Evolutionary conservation across 2,797 vertebrate genomes (phyloP).

Genomic region (Sebastes ruberrimus): DNA sequence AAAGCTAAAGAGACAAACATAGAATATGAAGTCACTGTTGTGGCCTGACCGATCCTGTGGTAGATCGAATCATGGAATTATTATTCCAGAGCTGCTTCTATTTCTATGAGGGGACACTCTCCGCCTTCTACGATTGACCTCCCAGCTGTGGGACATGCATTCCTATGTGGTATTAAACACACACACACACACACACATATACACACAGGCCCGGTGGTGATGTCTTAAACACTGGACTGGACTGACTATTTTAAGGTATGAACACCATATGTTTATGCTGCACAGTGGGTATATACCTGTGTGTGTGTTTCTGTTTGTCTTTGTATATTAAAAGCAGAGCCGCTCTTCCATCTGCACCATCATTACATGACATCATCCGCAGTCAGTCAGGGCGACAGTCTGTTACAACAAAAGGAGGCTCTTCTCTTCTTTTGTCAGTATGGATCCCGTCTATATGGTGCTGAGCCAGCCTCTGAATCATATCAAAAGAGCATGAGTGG

Average conservation of each 20-base stretch:
- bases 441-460: not conserved
- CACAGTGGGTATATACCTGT: not conserved
- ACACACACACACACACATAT: not conserved
- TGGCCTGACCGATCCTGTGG: constrained; percentile 13
- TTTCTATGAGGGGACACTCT: constrained; percentile 14
- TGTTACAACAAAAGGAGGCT: constrained; percentile 7
- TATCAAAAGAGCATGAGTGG: constrained; percentile 8
- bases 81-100: constrained; percentile 52
- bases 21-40: constrained; percentile 54
- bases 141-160: constrained; percentile 28
- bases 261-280: constrained; percentile 1
- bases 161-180: constrained; percentile 12
- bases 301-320: constrained; percentile 3
- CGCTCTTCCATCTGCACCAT: constrained; percentile 8
- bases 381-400: not conserved
- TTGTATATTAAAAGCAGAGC: constrained; percentile 12
- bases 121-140: constrained; percentile 4
- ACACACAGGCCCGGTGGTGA: not conserved
- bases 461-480: constrained; percentile 51
- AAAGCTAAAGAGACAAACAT: constrained; percentile 18
- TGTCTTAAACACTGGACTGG: constrained; percentile 18
- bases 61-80: constrained; percentile 42
- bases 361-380: constrained; percentile 50
- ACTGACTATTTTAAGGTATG: not conserved
- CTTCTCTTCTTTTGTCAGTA: not conserved